Evolutionary conservation across 1,140 invertebrate species (phyloP).

Genomic region (Lanistes nyassanus): DNA sequence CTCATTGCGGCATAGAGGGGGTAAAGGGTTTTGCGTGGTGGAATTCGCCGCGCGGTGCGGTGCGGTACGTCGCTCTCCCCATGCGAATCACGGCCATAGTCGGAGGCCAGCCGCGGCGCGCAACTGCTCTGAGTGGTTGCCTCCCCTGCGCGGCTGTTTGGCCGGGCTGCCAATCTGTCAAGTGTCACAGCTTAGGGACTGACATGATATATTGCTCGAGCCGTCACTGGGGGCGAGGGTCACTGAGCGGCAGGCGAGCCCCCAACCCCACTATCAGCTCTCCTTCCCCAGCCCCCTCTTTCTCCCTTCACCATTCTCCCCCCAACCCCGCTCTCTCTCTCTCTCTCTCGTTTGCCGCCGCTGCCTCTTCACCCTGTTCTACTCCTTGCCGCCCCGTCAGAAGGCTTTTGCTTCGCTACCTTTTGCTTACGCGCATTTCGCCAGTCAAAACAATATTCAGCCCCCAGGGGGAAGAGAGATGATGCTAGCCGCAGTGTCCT

Average conservation of each 20-base stretch:
- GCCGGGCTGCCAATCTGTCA: slow-evolving; percentile 59
- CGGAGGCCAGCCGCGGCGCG: neutral
- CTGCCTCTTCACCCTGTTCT: too few relatives aligned
- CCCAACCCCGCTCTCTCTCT: neutral
- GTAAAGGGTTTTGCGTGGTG: neutral
- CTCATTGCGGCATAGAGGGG: neutral
- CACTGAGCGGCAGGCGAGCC: slow-evolving; percentile 23
- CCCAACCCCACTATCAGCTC: neutral
- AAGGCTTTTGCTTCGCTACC: too few relatives aligned
- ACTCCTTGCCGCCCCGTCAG: neutral
- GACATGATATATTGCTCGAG: slow-evolving; percentile 58
- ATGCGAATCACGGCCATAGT: neutral
- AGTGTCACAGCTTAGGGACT: slow-evolving; percentile 60
- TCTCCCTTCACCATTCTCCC: neutral
- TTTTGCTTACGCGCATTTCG: neutral
- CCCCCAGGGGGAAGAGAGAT: slow-evolving; percentile 41
- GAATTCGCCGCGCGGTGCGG: slow-evolving; percentile 13
- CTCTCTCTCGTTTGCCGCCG: too few relatives aligned
- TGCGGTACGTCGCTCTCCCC: neutral
- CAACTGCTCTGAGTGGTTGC: slow-evolving; percentile 16
- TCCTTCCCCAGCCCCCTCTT: neutral
- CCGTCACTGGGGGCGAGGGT: slow-evolving; percentile 49
- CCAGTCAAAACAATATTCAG: slow-evolving; percentile 40
- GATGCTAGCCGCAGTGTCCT: slow-evolving; percentile 42
- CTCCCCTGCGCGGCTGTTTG: slow-evolving; percentile 14